Evolutionary conservation across 2,888 invertebrate genomes (phyloP), one percentile per base, ranked within the genome.

Genomic region (Steromphala cineraria): DNA sequence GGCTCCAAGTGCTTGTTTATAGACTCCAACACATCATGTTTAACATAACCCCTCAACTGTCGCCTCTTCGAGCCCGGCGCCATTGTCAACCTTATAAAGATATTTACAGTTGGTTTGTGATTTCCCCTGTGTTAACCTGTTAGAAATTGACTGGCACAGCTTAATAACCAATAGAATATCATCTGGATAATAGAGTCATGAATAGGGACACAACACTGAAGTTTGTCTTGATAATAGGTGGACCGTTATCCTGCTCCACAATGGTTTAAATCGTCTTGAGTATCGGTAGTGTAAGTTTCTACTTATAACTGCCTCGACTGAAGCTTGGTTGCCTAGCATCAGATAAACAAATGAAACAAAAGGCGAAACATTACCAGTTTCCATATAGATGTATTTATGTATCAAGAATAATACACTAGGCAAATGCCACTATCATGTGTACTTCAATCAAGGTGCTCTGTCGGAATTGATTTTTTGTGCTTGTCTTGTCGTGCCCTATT

Each of bases 331-430:
- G 62, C 62, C 24, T 28, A 62, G 62, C 62, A 62, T 2, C 17
- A 24, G 4, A 17, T 62, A 62, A 62, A 62, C 62, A 62, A 62
- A 62, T 28, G 28, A 15, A 62, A 62, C 62, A 62, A 62, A 24
- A 62, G 15, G 4, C 15, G 28, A 28, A 62, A 28, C 62, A 62
- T 62, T 62, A 62, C 28, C 28, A 28, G 62, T 62, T 62, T 62
- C 62, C 62, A 62, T 62, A 17, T 62, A 62, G 62, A 62, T 62
- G 62, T 62, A 62, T 62, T 62, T 62, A 62, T 62, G 28, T 62
- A 62, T 28, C 62, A 62, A 28, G 24, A 28, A 28, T 24, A 62
- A 28, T 19, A 62, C 28, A 28, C 62, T 13, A 15, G 62, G 24
- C 62, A 62, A 62, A 62, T 62, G 62, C 62, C 62, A 21, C 24